Evolutionary conservation across 2,113 vertebrate genomes (phyloP).

Genomic region (Nothoprocta pentlandii): DNA sequence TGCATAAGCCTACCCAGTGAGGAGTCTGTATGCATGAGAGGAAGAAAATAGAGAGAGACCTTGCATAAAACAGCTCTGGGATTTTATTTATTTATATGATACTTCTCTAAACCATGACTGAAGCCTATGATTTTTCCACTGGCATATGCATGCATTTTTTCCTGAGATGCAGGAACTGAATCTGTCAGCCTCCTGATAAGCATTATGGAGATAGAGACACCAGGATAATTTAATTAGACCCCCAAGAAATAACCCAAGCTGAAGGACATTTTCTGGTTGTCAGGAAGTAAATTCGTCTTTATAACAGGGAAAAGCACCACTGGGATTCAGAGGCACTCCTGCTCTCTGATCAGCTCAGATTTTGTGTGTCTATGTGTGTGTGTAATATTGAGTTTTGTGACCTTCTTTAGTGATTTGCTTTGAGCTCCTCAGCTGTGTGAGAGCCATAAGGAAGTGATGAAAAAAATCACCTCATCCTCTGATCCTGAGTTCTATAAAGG

Average conservation of each 20-base stretch:
- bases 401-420: background rate
- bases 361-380: background rate
- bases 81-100: constrained; percentile 30
- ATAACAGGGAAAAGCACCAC: constrained; percentile 4
- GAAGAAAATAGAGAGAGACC: background rate
- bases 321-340: background rate
- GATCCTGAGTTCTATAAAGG: background rate
- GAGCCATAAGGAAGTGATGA: background rate
- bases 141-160: constrained; percentile 35
- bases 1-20: background rate
- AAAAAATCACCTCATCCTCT: background rate
- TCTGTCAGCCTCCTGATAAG: constrained; percentile 58
- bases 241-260: constrained; percentile 52
- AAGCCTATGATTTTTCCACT: constrained; percentile 50
- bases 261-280: constrained; percentile 64
- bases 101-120: constrained; percentile 30
- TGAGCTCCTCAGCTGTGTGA: background rate
- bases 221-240: constrained; percentile 63
- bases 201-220: constrained; percentile 15
- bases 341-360: background rate
- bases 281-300: constrained; percentile 40
- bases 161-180: constrained; percentile 34
- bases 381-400: background rate
- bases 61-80: background rate
- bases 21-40: background rate